Percentiles rank a stretch among this genome's conserved stretches.
Evolutionary conservation across 2,797 vertebrate species (phyloP).

Genomic region (Acanthurus lineatus): DNA sequence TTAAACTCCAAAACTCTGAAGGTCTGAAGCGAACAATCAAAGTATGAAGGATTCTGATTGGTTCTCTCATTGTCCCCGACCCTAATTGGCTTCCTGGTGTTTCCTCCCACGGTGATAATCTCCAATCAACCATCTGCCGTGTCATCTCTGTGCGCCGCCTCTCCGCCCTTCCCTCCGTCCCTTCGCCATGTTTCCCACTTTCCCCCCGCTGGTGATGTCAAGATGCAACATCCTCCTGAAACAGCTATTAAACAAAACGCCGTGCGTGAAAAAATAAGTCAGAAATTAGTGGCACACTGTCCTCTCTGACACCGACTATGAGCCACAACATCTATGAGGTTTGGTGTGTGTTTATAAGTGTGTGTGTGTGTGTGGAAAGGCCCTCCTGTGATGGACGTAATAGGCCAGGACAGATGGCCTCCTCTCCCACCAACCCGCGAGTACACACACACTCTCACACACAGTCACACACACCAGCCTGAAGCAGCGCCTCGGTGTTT

Average conservation of each 20-base stretch:
- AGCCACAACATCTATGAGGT: slow-evolving; percentile 19
- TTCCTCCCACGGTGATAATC: slow-evolving; percentile 75
- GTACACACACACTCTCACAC: slow-evolving; percentile 28
- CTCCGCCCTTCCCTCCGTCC: slow-evolving; percentile 51
- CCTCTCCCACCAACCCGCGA: slow-evolving; percentile 45
- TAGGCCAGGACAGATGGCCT: slow-evolving; percentile 79
- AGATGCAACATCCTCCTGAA: slow-evolving; percentile 47
- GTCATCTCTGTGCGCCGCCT: slow-evolving; percentile 61
- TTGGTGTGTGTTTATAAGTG: slow-evolving; percentile 21
- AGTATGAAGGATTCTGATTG: slow-evolving; percentile 55
- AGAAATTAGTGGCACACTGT: slow-evolving; percentile 14
- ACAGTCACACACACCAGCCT: slow-evolving; percentile 48
- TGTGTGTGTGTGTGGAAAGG: slow-evolving; percentile 31
- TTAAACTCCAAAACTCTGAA: not conserved
- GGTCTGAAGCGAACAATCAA: slow-evolving; percentile 22
- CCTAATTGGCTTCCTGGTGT: slow-evolving; percentile 74
- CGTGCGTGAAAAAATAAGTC: slow-evolving; percentile 20
- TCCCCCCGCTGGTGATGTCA: slow-evolving; percentile 57
- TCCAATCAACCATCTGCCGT: slow-evolving; percentile 81
- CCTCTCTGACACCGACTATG: slow-evolving; percentile 20
- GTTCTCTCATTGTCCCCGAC: slow-evolving; percentile 53
- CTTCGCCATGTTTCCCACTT: slow-evolving; percentile 31
- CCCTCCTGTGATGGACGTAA: slow-evolving; percentile 74
- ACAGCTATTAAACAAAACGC: slow-evolving; percentile 44
- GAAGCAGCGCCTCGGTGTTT: slow-evolving; percentile 60